Base-by-base conservation (phyloP, 2,888 invertebrate genomes). In the Pachycephus smyrnensis region DNA sequence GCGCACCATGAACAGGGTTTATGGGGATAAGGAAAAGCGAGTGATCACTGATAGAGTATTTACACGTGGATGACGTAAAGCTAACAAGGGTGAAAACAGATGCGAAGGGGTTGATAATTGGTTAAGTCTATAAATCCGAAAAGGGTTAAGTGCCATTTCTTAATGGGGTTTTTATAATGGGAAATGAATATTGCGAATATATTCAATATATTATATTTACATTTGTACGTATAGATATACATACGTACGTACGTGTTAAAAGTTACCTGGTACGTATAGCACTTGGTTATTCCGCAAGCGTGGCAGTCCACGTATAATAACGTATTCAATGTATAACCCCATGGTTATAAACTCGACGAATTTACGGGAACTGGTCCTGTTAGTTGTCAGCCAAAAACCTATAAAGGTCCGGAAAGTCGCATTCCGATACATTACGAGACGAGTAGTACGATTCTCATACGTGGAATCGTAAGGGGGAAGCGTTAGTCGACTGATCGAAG, bases 381-480 rank as follows among this genome's bases (percentile, higher is more conserved):
- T 75, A 74, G 75, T 77, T 77, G 77, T 77, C 77, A 40, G 77
- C 75, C 75, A 77, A 77, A 77, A 77, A 74, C 77, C 77, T 77
- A 77, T 77, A 75, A 77, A 77, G 75, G 75, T 75, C 77, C 36
- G 69, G 74, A 31, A 75, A 75, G 74, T 77, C 75, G 69, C 75
- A 77, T 77, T 77, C 77, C 77, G 35, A 77, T 77, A 75, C 75
- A 35, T 75, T 77, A 76, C 35, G 71, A 69, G 30, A 71, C 71
- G 71, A 71, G 71, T 6, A 4, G 71, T 23, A 55, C 6, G 55
- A 55, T 1, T 37, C 37, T 55, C 55, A 6, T 55, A 55, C 2
- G 71, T 71, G 12, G n/a, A 12, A 71, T 32, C 71, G 31, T 15
- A 32, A 15, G 71, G 71, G 69, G 31, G 31, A 23, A 71, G 12